Evolutionary conservation across 2,888 invertebrate genomes (phyloP).

Genomic region (Laspeyria flexula): DNA sequence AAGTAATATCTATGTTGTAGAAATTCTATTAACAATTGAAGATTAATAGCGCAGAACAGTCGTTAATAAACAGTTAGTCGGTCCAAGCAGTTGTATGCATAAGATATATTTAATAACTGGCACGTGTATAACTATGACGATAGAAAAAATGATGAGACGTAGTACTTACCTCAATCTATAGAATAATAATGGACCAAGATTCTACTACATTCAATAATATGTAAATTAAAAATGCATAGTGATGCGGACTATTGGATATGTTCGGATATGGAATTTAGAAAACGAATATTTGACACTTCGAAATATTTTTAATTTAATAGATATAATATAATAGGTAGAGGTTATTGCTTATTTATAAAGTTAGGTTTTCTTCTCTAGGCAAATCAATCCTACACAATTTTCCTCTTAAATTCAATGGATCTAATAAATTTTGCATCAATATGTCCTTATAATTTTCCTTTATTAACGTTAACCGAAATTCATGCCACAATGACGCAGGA

Average conservation of each 20-base stretch:
- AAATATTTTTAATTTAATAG: background rate
- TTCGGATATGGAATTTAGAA: too few relatives aligned
- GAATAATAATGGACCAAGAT: conserved; percentile 18
- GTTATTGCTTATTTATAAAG: background rate
- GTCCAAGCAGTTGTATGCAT: conserved; percentile 22
- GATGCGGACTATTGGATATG: too few relatives aligned
- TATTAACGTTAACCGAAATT: too few relatives aligned
- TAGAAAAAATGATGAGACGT: conserved; percentile 38
- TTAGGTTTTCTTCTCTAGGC: too few relatives aligned
- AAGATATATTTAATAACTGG: conserved; percentile 15
- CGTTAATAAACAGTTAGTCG: conserved; percentile 37
- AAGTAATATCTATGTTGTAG: too few relatives aligned
- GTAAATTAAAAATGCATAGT: too few relatives aligned
- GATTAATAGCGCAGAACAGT: background rate
- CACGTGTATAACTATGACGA: conserved; percentile 33
- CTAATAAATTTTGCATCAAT: too few relatives aligned
- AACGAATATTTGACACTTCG: background rate
- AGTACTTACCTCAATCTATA: conserved; percentile 14
- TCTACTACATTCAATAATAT: background rate
- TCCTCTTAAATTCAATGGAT: too few relatives aligned
- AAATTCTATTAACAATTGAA: too few relatives aligned
- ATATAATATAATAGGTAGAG: background rate
- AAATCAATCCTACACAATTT: too few relatives aligned
- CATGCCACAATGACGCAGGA: too few relatives aligned
- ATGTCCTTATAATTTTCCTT: too few relatives aligned